Evolutionary conservation across 2,888 invertebrate species (phyloP), one percentile per base, ranked within the genome.

Genomic region (Ferdinandea cuprea): DNA sequence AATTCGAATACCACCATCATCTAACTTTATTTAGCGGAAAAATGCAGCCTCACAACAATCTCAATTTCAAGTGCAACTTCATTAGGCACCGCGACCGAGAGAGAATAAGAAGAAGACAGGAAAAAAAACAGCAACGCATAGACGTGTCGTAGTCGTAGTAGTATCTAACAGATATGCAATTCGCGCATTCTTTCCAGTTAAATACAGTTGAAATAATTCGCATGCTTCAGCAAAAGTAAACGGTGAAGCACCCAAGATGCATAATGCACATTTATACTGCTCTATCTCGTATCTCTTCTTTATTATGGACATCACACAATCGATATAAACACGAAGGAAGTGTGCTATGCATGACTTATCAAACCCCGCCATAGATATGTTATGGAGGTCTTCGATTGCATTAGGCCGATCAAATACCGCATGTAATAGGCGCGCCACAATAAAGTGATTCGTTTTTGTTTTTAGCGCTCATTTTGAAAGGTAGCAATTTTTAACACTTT

Each of bases 281-380:
- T n/a, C n/a, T n/a, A n/a, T n/a, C n/a, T n/a, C n/a, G n/a, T 42
- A 21, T n/a, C 3, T 9, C n/a, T 42, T 50, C 17, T 17, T 25
- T 46, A n/a, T 32, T 13, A 21, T 50, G 44, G 65, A 5, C 40
- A n/a, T n/a, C n/a, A n/a, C 54, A 58, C 63, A 58, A 37, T 54
- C 74, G 65, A 81, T 74, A 69, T 30, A 21, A 8, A 25, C 8
- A 54, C 35, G 32, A 4, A 28, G 66, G 32, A 4, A 28, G 66
- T 76, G 76, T 50, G 76, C 63, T 71, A 44, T 76, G 80, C 80
- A 81, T 81, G 80, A 81, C 71, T 81, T 80, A 81, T 71, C 80
- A 37, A 46, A 69, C 80, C 54, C 35, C 37, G 19, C 35, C 50
- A 59, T 68, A 76, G 58, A 63, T 58, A 80, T 80, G 79, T 68